phyloP scores from a whole-genome alignment of 1,140 invertebrate species.

The Chionoecetes opilio region DNA sequence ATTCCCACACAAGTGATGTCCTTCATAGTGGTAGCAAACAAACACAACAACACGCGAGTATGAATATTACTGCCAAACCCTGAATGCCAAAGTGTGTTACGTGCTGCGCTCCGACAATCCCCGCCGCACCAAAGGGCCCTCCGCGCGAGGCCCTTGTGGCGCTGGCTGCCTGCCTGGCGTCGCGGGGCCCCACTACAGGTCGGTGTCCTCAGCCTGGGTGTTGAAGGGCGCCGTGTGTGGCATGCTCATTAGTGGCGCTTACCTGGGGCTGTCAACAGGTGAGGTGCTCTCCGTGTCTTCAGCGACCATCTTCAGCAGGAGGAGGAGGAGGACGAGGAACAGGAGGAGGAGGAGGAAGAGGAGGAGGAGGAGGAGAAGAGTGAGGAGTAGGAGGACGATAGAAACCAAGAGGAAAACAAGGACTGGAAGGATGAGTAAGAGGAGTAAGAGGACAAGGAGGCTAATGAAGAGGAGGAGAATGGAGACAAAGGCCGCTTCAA shows the following conservation, averaged over 20 bases:
- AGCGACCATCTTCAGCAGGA: neutral
- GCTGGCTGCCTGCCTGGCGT: too few species aligned
- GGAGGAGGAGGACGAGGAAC: neutral
- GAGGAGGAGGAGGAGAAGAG: neutral
- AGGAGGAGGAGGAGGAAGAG: neutral
- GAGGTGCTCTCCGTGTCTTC: neutral
- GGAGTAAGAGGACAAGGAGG: neutral
- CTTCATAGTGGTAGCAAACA: too few species aligned
- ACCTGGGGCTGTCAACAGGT: conserved; percentile 1
- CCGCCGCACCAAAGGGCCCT: too few species aligned
- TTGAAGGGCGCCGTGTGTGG: neutral
- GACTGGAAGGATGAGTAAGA: neutral
- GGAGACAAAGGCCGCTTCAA: neutral
- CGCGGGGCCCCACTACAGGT: neutral
- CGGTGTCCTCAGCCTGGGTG: neutral
- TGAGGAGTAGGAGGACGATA: neutral
- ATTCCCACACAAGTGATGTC: too few species aligned
- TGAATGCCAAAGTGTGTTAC: too few species aligned
- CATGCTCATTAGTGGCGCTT: neutral
- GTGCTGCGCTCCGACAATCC: too few species aligned
- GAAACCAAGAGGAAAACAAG: neutral
- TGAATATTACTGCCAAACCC: too few species aligned
- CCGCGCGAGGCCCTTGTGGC: too few species aligned
- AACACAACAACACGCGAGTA: too few species aligned
- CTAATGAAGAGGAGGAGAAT: neutral